Percentiles rank a stretch among this genome's conserved stretches.
phyloP scores from a whole-genome alignment of 1,140 invertebrate genomes.

The Heliconius hewitsoni region DNA sequence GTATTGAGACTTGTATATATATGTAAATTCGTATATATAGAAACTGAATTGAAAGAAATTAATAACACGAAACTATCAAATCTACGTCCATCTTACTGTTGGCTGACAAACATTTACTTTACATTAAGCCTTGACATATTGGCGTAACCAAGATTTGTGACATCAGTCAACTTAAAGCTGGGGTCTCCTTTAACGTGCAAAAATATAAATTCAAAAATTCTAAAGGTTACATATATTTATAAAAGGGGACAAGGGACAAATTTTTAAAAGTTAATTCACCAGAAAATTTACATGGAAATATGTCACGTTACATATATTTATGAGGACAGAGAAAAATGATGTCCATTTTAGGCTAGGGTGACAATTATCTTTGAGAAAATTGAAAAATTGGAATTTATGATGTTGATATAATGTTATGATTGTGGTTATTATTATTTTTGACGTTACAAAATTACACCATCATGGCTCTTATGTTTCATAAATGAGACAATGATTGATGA shows the following conservation, averaged over 20 bases:
- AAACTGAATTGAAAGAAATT: too few relatives aligned
- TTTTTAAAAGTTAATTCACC: background rate
- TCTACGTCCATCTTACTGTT: background rate
- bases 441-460: background rate
- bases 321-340: background rate
- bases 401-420: background rate
- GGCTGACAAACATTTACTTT: constrained; percentile 44
- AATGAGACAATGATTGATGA: too few relatives aligned
- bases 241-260: background rate
- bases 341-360: background rate
- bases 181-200: constrained; percentile 37
- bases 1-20: too few relatives aligned
- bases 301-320: background rate
- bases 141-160: constrained; percentile 49
- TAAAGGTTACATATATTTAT: constrained; percentile 12
- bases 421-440: too few relatives aligned
- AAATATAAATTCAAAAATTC: constrained; percentile 36
- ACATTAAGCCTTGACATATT: constrained; percentile 48
- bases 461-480: too few relatives aligned
- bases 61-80: background rate
- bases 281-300: background rate
- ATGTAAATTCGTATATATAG: background rate
- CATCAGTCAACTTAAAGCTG: constrained; percentile 36
- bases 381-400: background rate
- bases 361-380: background rate